Conservation (phyloP, 2,113 vertebrate species). For the Notarius quadriscutis region DNA sequence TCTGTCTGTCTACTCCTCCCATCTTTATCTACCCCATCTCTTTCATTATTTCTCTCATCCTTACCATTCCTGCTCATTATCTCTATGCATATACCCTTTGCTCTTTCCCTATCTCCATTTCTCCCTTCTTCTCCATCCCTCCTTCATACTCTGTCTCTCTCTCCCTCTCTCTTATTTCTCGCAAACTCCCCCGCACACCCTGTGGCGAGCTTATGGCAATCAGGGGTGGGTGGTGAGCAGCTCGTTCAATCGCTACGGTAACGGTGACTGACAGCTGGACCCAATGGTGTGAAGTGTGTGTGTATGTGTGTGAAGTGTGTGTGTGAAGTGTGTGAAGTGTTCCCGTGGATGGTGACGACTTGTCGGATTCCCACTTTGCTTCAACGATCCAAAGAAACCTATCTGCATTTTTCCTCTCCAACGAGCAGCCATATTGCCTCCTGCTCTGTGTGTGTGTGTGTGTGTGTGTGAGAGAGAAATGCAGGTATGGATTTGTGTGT, state of each 20-base stretch:
- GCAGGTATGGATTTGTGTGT: conserved; percentile 53
- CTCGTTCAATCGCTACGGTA: conserved; percentile 68
- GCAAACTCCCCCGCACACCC: conserved; percentile 58
- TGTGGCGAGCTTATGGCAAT: conserved; percentile 67
- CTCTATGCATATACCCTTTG: background rate
- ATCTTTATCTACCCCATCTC: background rate
- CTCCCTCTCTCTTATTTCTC: conserved; percentile 17
- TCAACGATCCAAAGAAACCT: conserved; percentile 24
- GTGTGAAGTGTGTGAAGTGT: conserved; percentile 22
- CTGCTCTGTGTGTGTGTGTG: conserved; percentile 23
- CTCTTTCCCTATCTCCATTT: background rate
- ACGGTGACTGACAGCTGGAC: conserved; percentile 37
- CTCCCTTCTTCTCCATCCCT: background rate
- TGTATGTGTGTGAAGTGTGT: conserved; percentile 5
- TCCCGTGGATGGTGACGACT: conserved; percentile 33
- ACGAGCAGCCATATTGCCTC: conserved; percentile 38
- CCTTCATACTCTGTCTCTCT: background rate
- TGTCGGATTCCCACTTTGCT: conserved; percentile 33
- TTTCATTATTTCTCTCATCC: background rate
- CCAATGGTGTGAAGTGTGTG: conserved; percentile 32
- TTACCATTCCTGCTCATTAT: background rate
- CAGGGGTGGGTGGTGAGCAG: conserved; percentile 69
- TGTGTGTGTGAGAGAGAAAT: conserved; percentile 37
- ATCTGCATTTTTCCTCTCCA: conserved; percentile 26
- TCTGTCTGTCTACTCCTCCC: background rate